phyloP scores from a whole-genome alignment of 2,888 invertebrate genomes.

The Pelosia muscerda region DNA sequence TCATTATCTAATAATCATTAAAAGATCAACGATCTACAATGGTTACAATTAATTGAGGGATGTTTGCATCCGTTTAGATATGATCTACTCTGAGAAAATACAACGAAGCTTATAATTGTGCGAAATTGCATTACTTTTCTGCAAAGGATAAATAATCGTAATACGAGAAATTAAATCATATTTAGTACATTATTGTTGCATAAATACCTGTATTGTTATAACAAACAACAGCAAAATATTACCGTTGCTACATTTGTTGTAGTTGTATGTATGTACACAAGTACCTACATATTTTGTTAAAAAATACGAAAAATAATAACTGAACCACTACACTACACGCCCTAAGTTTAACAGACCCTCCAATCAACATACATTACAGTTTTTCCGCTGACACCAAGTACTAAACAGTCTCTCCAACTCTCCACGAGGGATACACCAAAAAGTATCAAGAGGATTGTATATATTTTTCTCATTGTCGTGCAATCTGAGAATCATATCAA shows the following conservation, averaged over 20 bases:
- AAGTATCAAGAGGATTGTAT: too few relatives aligned
- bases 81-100: constrained; percentile 31
- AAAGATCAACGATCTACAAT: constrained; percentile 23
- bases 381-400: neutral
- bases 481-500: constrained; percentile 23
- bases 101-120: constrained; percentile 18
- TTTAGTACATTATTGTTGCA: neutral
- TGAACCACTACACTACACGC: neutral
- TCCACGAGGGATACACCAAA: neutral
- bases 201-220: too few relatives aligned
- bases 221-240: neutral
- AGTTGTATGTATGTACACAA: too few relatives aligned
- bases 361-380: too few relatives aligned
- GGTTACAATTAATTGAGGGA: constrained; percentile 30
- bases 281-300: neutral
- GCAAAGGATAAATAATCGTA: neutral
- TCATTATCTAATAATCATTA: constrained; percentile 30
- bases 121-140: neutral
- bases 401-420: too few relatives aligned
- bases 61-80: constrained; percentile 38
- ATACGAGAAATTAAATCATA: neutral
- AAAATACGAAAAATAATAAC: neutral
- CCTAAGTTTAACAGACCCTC: too few relatives aligned
- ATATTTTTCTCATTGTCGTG: constrained; percentile 7
- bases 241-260: neutral